These are phyloP conservation scores for Aphelinus atriplicis DNA, from an alignment of 1,140 invertebrate genomes.

Conservation along the genomic window DNA sequence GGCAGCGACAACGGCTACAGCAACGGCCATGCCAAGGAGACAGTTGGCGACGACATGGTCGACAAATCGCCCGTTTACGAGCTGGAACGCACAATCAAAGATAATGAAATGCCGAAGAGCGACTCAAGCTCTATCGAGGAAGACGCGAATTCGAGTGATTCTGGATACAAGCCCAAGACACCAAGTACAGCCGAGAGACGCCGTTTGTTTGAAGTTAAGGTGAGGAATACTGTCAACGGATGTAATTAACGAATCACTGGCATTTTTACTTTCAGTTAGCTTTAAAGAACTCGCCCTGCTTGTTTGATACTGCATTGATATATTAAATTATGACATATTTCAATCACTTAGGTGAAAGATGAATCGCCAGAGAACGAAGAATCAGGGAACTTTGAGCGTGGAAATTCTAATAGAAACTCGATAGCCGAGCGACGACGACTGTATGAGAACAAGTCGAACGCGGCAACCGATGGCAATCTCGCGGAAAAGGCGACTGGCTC, in stretches of 20 bases:
- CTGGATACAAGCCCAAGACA: conserved; percentile 76
- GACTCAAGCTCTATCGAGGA: conserved; percentile 71
- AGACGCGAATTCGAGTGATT: conserved; percentile 70
- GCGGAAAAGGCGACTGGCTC: conserved; percentile 75
- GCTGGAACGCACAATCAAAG: conserved; percentile 52
- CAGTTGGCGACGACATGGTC: conserved; percentile 40
- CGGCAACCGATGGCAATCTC: conserved; percentile 68
- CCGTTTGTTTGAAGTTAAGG: conserved; percentile 74
- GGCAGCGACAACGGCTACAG: conserved; percentile 47
- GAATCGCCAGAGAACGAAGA: conserved; percentile 61
- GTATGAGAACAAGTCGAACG: conserved; percentile 77
- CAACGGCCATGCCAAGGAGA: conserved; percentile 35
- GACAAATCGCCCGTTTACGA: conserved; percentile 58
- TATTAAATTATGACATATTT: too few species aligned
- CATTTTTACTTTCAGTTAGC: background rate
- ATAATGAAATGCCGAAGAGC: conserved; percentile 70
- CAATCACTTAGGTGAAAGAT: conserved; percentile 57
- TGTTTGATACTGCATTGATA: too few species aligned
- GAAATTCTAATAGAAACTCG: conserved; percentile 71
- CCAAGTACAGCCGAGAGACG: conserved; percentile 79
- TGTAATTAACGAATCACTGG: background rate
- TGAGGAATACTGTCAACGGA: background rate
- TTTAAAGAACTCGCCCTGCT: too few species aligned
- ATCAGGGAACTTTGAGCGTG: conserved; percentile 67
- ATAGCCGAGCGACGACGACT: conserved; percentile 81